These are phyloP conservation scores for Oxyura jamaicensis DNA, from an alignment of 2,113 vertebrate genomes.

Conservation along the genomic window DNA sequence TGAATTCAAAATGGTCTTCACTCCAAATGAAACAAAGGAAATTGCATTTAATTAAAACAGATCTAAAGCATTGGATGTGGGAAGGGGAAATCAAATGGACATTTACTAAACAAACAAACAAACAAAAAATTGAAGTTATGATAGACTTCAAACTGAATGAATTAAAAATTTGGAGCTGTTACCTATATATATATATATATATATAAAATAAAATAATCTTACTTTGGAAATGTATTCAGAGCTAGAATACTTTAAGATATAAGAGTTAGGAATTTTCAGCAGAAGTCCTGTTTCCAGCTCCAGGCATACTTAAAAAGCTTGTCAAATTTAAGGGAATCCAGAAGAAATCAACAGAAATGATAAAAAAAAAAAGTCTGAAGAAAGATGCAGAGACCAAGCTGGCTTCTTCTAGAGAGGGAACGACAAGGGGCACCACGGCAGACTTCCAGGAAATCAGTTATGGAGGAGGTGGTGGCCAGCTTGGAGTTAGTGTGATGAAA, in stretches of 20 bases:
- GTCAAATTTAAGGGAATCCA: neutral
- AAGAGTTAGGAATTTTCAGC: neutral
- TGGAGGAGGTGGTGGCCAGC: neutral
- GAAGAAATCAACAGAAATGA: neutral
- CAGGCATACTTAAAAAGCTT: neutral
- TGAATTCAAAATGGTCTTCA: neutral
- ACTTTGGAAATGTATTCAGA: neutral
- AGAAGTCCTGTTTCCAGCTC: neutral
- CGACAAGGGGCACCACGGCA: rapidly evolving
- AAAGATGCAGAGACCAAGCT: neutral
- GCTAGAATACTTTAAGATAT: neutral
- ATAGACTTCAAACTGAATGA: neutral
- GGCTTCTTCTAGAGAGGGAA: neutral
- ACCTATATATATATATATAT: too few relatives aligned
- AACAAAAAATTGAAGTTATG: neutral
- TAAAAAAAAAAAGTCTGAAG: neutral
- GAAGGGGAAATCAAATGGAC: neutral
- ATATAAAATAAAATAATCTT: neutral
- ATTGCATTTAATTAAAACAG: neutral
- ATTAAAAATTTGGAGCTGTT: neutral
- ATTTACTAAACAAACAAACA: neutral
- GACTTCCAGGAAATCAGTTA: neutral
- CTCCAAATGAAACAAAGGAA: neutral
- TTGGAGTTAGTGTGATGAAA: neutral
- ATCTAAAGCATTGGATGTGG: neutral